Conservation (phyloP, 2,888 invertebrate species). For the Eilema caniola region DNA sequence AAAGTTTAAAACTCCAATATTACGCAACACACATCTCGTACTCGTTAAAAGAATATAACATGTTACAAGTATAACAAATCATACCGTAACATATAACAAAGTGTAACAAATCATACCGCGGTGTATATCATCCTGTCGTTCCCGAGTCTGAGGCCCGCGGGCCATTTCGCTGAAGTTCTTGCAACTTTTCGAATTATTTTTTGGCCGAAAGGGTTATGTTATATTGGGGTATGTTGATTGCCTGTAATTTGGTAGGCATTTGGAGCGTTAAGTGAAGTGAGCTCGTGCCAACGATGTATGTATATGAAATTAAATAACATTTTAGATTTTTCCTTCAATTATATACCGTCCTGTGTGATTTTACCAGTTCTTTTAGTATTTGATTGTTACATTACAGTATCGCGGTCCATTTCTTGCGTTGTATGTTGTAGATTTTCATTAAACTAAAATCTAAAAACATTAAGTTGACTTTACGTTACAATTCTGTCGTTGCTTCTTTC, state of each 20-base stretch:
- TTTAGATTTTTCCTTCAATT: neutral
- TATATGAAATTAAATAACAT: neutral
- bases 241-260: conserved; percentile 45
- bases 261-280: conserved; percentile 27
- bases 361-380: neutral
- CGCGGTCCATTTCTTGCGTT: no score
- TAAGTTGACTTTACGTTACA: no score
- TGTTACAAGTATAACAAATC: conserved; percentile 62
- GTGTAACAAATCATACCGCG: conserved; percentile 62
- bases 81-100: conserved; percentile 59
- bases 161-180: conserved; percentile 39
- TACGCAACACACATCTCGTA: conserved; percentile 39
- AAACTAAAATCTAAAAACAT: no score
- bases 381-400: no score
- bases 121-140: conserved; percentile 63
- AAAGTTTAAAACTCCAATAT: conserved; percentile 29
- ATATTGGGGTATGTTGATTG: conserved; percentile 50
- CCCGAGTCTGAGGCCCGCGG: conserved; percentile 47
- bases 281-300: conserved; percentile 20
- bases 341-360: neutral
- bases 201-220: conserved; percentile 40
- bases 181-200: conserved; percentile 45
- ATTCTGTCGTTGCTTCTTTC: no score
- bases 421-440: no score
- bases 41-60: conserved; percentile 49